phyloP scores from a whole-genome alignment of 1,140 invertebrate species.

The Pachyrhynchus sulphureomaculatus region DNA sequence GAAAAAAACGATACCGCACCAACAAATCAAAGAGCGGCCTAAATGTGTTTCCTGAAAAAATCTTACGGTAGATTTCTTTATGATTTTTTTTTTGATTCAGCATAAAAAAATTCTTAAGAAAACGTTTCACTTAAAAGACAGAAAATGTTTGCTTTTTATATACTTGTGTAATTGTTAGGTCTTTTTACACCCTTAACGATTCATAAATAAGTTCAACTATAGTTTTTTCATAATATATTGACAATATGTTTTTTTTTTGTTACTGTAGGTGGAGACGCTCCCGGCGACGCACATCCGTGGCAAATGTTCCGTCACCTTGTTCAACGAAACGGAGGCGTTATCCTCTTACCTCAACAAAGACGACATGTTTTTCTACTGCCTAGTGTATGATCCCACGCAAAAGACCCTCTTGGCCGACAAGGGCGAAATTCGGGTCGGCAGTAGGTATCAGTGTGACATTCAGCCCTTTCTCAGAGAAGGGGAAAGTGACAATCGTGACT shows the following conservation, averaged over 20 bases:
- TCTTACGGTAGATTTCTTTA: no score
- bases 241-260: background rate
- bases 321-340: conserved; percentile 97
- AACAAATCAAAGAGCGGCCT: no score
- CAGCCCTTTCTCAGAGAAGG: conserved; percentile 71
- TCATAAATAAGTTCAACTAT: no score
- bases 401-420: conserved; percentile 98
- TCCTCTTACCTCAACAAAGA: conserved; percentile 96
- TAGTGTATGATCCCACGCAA: conserved; percentile 98
- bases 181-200: no score
- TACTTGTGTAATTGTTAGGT: no score
- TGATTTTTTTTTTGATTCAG: no score
- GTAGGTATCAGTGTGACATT: conserved; percentile 93
- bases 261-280: conserved; percentile 80
- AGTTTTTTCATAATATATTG: no score
- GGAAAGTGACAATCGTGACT: conserved; percentile 74
- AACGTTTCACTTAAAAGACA: no score
- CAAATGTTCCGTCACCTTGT: conserved; percentile 96
- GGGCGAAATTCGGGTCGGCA: conserved; percentile 91
- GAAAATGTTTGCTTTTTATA: no score
- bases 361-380: conserved; percentile 99
- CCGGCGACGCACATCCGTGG: conserved; percentile 98
- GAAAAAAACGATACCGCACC: no score
- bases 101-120: no score
- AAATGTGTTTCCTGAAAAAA: no score